Evolutionary conservation across 2,797 vertebrate species (phyloP).

Genomic region (Ara ararauna): DNA sequence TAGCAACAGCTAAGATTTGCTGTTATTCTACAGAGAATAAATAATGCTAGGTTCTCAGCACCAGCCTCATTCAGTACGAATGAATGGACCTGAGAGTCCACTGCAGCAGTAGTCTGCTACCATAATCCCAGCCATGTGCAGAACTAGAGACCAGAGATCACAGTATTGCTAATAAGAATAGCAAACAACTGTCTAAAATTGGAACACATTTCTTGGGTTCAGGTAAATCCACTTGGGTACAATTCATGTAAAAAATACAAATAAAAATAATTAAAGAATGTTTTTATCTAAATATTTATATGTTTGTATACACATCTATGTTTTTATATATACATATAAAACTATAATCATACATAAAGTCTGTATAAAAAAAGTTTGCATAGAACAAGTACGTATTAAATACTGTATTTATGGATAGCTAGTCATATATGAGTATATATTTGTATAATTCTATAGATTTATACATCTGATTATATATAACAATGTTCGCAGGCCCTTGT

Average conservation of each 20-base stretch:
- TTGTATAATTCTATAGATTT: neutral
- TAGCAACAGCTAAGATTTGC: neutral
- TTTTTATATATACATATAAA: neutral
- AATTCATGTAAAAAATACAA: neutral
- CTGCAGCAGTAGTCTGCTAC: accelerated
- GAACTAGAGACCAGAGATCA: neutral
- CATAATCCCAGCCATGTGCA: neutral
- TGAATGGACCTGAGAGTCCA: neutral
- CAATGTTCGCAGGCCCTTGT: neutral
- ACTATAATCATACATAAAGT: neutral
- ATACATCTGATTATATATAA: neutral
- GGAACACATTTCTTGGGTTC: neutral
- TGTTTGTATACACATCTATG: neutral
- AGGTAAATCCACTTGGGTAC: neutral
- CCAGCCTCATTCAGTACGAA: neutral
- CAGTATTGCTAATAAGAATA: accelerated
- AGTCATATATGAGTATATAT: neutral
- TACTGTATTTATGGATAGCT: neutral
- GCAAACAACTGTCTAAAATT: neutral
- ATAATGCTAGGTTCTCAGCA: neutral
- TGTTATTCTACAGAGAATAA: neutral
- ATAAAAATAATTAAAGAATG: neutral
- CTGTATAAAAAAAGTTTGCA: neutral
- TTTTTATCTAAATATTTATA: neutral
- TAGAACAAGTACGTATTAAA: neutral